Percentiles rank a stretch among this genome's conserved stretches.
These are phyloP conservation scores for Phoebastria nigripes DNA, from an alignment of 2,797 vertebrate species.

Conservation along the genomic window DNA sequence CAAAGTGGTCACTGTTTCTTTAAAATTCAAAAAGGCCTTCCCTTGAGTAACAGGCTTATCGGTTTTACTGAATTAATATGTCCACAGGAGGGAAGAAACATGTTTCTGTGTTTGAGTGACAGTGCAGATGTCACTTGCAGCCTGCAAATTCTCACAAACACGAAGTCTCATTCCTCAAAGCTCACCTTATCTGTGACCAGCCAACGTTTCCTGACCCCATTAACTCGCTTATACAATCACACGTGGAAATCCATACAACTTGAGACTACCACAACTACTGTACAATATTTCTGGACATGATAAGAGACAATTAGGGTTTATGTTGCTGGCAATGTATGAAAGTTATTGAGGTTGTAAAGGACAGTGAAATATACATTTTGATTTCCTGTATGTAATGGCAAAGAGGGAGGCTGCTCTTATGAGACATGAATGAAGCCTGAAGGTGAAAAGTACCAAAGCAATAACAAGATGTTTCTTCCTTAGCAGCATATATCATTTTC, in stretches of 20 bases:
- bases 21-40: slow-evolving; percentile 61
- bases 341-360: not conserved
- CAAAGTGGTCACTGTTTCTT: slow-evolving; percentile 55
- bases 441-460: not conserved
- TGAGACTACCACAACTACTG: not conserved
- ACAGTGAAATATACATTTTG: not conserved
- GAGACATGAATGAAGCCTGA: not conserved
- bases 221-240: not conserved
- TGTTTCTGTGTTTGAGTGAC: slow-evolving; percentile 64
- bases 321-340: not conserved
- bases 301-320: not conserved
- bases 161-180: not conserved
- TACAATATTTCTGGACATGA: not conserved
- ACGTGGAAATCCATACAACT: not conserved
- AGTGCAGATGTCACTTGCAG: slow-evolving; percentile 44
- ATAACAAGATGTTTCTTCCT: not conserved
- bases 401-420: not conserved
- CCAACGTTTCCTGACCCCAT: not conserved
- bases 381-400: not conserved
- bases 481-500: not conserved
- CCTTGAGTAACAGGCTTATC: slow-evolving; percentile 61
- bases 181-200: not conserved
- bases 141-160: not conserved
- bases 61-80: slow-evolving; percentile 69
- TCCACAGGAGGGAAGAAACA: slow-evolving; percentile 57